Evolutionary conservation across 2,797 vertebrate species (phyloP).

Genomic region (Eospalax fontanierii): DNA sequence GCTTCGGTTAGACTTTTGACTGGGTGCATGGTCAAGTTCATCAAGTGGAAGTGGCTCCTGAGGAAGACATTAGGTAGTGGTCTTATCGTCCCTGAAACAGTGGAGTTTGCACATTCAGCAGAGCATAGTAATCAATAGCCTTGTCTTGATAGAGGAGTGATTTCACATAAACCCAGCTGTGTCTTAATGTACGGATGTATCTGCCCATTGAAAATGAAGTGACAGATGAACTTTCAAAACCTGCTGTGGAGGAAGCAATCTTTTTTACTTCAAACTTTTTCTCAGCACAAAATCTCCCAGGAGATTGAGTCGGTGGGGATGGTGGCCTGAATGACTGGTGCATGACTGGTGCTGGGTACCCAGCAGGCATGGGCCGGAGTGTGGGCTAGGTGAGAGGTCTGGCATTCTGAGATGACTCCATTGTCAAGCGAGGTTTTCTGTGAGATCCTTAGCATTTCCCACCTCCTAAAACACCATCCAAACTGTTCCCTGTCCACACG

Average conservation of each 20-base stretch:
- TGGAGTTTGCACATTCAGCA: background rate
- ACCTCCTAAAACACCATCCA: background rate
- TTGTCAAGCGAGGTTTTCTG: background rate
- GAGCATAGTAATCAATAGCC: background rate
- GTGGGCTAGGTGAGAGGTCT: background rate
- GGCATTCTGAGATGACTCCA: background rate
- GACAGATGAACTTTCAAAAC: background rate
- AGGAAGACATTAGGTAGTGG: background rate
- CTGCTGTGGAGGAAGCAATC: background rate
- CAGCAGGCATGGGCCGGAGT: fast-evolving
- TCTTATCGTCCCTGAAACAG: background rate
- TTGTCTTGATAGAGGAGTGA: background rate
- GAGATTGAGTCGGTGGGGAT: background rate
- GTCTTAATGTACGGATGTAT: background rate
- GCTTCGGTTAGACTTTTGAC: background rate
- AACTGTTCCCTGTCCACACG: background rate
- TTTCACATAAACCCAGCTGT: fast-evolving
- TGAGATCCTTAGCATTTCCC: background rate
- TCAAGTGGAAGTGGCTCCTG: background rate
- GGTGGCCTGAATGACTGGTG: fast-evolving
- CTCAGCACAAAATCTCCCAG: background rate
- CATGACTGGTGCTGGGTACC: fast-evolving
- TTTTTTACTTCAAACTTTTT: background rate
- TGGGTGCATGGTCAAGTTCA: background rate
- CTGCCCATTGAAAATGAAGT: background rate